Evolutionary conservation across 2,113 vertebrate species (phyloP), one percentile per base, ranked within the genome.

Genomic region (Eolophus roseicapilla): DNA sequence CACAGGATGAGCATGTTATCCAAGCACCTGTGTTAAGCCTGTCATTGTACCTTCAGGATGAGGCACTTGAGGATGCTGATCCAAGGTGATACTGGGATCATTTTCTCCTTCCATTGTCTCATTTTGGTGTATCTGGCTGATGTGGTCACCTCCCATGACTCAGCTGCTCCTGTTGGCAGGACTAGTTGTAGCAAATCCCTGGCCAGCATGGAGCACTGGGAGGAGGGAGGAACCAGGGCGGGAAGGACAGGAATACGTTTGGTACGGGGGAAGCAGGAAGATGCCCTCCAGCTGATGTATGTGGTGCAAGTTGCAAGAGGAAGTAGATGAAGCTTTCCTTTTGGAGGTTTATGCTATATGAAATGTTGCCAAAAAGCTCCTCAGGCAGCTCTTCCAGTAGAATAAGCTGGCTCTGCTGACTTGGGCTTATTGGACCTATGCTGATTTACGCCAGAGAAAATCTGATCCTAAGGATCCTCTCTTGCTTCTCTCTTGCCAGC

Each of bases 81-180:
- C 68, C 59, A 74, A 83, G 64, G 49, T 88, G 88, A 39, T n/a
- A 39, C 10, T 0, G 8, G 43, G 55, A 59, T 59, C 17, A 49
- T 86, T 93, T 94, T 96, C 59, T 86, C 67, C 14, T 94, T 87
- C 33, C 50, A 21, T 79, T 86, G 9, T 67, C 35, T 88, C 7
- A 7, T 92, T 93, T 86, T 57, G 69, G 69, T 90, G 88, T 55
- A 46, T 78, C 95, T 97, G 95, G 96, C 95, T 96, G 89, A 62
- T 37, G 41, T 76, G 83, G 83, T 95, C 88, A 90, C 47, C 68
- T 88, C 60, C 73, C 60, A 73, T 96, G 96, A 96, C 88, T 96
- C 95, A 95, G 95, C 95, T 94, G 77, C 80, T 96, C 57, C 77
- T 90, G 57, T 86, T 96, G 95, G 93, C 90, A 96, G 89, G 55